Evolutionary conservation across 2,797 vertebrate species (phyloP).

Genomic region (Botia kubotai): DNA sequence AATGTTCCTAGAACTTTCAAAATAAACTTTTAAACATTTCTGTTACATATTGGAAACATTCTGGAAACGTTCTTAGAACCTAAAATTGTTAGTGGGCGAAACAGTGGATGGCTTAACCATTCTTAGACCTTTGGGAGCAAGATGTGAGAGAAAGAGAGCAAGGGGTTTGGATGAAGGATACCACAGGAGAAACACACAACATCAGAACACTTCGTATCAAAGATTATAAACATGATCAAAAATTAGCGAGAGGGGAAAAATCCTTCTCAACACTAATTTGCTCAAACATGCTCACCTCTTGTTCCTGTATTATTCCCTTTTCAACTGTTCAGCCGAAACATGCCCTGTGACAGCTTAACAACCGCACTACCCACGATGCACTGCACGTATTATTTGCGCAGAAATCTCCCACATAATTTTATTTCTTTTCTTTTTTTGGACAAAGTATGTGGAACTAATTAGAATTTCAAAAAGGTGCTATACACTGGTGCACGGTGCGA

Average conservation of each 20-base stretch:
- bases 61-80: no score
- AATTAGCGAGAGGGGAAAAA: slow-evolving; percentile 1
- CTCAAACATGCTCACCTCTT: slow-evolving; percentile 55
- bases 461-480: slow-evolving; percentile 28
- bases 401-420: slow-evolving; percentile 34
- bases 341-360: slow-evolving; percentile 38
- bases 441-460: slow-evolving; percentile 39
- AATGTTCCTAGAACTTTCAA: background rate
- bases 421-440: slow-evolving; percentile 14
- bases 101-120: slow-evolving; percentile 3
- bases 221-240: background rate
- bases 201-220: background rate
- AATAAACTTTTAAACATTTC: no score
- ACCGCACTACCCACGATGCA: slow-evolving; percentile 17
- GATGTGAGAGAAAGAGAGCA: background rate
- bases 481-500: background rate
- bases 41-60: no score
- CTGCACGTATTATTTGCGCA: slow-evolving; percentile 23
- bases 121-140: background rate
- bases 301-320: slow-evolving; percentile 66
- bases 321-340: slow-evolving; percentile 17
- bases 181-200: background rate
- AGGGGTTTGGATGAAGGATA: background rate
- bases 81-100: background rate
- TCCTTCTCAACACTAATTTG: slow-evolving; percentile 62